Evolutionary conservation across 2,113 vertebrate species (phyloP).

Genomic region (Rafetus swinhoei): DNA sequence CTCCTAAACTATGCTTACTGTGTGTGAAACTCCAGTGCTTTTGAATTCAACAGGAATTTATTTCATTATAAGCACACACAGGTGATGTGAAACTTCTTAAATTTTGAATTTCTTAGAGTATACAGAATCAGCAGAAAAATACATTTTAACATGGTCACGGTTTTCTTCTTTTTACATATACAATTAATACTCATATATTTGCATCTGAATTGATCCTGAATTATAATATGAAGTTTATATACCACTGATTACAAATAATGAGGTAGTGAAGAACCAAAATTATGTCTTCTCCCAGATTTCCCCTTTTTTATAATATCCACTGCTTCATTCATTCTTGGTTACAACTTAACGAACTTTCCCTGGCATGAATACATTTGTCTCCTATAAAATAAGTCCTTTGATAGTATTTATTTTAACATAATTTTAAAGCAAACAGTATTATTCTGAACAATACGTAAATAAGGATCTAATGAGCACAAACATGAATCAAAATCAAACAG

Average conservation of each 20-base stretch:
- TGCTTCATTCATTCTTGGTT: conserved; percentile 30
- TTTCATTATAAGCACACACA: conserved; percentile 55
- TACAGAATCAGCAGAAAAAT: conserved; percentile 26
- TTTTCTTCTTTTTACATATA: conserved; percentile 64
- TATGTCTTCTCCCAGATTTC: conserved; percentile 48
- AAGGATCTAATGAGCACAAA: conserved; percentile 3
- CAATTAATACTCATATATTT: conserved; percentile 74
- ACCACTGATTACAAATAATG: conserved; percentile 67
- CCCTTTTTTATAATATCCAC: conserved; percentile 26
- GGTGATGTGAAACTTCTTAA: conserved; percentile 36
- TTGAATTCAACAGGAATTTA: conserved; percentile 39
- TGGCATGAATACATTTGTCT: conserved; percentile 40
- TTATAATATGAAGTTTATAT: conserved; percentile 68
- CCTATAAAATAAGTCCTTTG: conserved; percentile 27
- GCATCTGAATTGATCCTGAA: conserved; percentile 72
- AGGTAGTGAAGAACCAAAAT: conserved; percentile 36
- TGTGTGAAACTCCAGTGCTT: not conserved
- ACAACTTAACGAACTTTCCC: conserved; percentile 47
- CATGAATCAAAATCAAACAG: conserved; percentile 29
- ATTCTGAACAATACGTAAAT: not conserved
- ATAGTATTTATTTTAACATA: conserved; percentile 10
- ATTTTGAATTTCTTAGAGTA: conserved; percentile 37
- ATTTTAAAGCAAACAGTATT: not conserved
- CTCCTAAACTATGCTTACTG: conserved; percentile 19
- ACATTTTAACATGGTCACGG: conserved; percentile 56